Evolutionary conservation across 2,888 invertebrate genomes (phyloP), one percentile per base, ranked within the genome.

Genomic region (Limenitis arthemis): DNA sequence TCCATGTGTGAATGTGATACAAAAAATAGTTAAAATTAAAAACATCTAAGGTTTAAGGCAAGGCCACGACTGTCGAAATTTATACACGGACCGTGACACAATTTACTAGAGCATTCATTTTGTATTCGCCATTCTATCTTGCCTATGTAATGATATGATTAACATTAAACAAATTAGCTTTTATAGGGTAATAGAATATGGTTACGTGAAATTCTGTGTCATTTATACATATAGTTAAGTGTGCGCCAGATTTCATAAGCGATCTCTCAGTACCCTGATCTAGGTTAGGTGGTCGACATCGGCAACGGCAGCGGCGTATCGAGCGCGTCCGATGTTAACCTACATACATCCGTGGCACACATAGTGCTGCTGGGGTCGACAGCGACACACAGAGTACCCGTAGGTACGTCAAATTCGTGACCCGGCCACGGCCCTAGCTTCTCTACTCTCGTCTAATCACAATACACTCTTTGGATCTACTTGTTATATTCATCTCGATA

Each of bases 221-320:
- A 78, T 77, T 78, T 75, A 80, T 77, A 20, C 20, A 20, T 20
- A 78, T 75, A 81, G 80, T 67, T 73, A 20, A 67, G 69, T 75
- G 77, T 77, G 82, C 77, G 81, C 84, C 81, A 84, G 82, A 86
- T 85, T 85, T 85, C 83, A 85, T 84, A 84, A 84, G 82, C 83
- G 79, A 83, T 84, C 83, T 86, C 85, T 82, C 83, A 75, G 75
- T 77, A 80, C 84, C 84, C 84, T 85, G 85, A 85, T 84, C 84
- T 85, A 82, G 85, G 86, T 86, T 86, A 86, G 79, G 81, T 84
- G 83, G 83, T 77, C 85, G 84, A 74, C 82, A 77, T 73, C 79
- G 77, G 72, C 75, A 70, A 73, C 73, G 69, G 73, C 77, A 72
- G 75, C 70, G 69, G 79, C 77, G 82, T 86, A 86, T 85, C 78